Percentiles rank a stretch among this genome's conserved stretches.
phyloP scores from a whole-genome alignment of 2,113 vertebrate genomes.

The Hemiprocne comata region DNA sequence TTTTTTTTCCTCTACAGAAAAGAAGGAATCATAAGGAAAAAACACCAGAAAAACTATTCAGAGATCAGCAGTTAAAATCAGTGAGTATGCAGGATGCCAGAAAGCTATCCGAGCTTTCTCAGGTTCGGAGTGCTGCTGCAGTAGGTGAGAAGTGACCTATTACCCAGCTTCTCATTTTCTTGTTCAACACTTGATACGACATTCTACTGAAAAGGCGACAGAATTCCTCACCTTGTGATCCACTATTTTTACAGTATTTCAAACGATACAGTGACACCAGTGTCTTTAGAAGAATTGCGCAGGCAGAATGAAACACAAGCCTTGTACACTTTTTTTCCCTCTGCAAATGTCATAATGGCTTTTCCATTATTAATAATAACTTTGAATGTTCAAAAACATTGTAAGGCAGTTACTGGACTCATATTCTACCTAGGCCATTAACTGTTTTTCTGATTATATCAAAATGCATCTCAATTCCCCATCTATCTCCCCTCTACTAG shows the following conservation, averaged over 20 bases:
- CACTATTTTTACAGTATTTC: not conserved
- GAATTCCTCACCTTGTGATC: not conserved
- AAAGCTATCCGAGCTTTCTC: not conserved
- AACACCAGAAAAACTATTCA: not conserved
- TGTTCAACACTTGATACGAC: not conserved
- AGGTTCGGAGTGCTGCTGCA: not conserved
- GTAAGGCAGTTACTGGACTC: slow-evolving; percentile 65
- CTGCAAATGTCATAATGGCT: not conserved
- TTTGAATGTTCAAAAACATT: slow-evolving; percentile 40
- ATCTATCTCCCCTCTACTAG: slow-evolving; percentile 54
- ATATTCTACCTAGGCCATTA: slow-evolving; percentile 64
- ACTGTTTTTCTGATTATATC: slow-evolving; percentile 66
- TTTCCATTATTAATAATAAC: slow-evolving; percentile 31
- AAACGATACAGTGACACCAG: not conserved
- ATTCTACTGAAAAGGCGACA: not conserved
- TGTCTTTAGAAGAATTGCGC: not conserved
- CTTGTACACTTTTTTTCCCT: not conserved
- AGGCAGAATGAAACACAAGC: not conserved
- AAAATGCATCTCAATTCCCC: slow-evolving; percentile 76
- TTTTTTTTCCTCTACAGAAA: not conserved
- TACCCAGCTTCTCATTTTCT: not conserved
- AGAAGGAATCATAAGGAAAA: not conserved
- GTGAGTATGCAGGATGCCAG: not conserved
- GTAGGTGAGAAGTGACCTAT: not conserved
- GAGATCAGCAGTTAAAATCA: not conserved